Evolutionary conservation across 1,140 invertebrate species (phyloP).

Genomic region (Zeugodacus cucurbitae): DNA sequence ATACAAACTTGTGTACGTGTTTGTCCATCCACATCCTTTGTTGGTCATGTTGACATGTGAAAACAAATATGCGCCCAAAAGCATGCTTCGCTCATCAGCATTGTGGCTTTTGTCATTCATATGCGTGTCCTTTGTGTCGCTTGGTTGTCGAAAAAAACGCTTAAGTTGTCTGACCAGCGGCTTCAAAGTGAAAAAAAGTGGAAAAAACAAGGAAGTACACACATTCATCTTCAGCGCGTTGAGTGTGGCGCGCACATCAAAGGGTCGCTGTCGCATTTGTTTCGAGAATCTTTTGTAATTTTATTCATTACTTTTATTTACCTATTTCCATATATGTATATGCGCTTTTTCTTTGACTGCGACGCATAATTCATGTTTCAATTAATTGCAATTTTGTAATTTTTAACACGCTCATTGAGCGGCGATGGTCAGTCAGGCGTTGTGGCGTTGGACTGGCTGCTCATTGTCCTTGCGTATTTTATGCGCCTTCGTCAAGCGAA

Average conservation of each 20-base stretch:
- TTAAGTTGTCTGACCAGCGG: conserved; percentile 31
- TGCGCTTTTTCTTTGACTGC: conserved; percentile 44
- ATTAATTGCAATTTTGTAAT: conserved; percentile 63
- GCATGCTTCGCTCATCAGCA: background rate
- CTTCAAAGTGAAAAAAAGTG: background rate
- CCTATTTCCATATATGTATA: background rate
- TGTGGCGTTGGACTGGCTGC: background rate
- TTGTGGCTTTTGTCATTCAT: background rate
- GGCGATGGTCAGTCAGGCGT: background rate
- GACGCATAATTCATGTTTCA: conserved; percentile 64
- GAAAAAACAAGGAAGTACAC: background rate
- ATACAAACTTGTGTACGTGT: background rate
- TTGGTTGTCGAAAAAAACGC: background rate
- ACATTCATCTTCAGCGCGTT: conserved; percentile 9
- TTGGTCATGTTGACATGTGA: conserved; percentile 24
- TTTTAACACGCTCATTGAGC: conserved; percentile 35
- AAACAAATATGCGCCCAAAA: conserved; percentile 37
- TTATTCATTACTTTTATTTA: conserved; percentile 37
- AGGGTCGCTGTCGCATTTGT: conserved; percentile 22
- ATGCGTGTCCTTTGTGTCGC: background rate
- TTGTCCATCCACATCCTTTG: background rate
- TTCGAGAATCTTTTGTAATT: conserved; percentile 31
- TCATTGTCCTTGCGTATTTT: conserved; percentile 8
- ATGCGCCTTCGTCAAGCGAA: background rate
- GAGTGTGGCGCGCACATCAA: conserved; percentile 10